These are phyloP conservation scores for Drosophila triauraria DNA, from an alignment of 1,140 invertebrate species.

Conservation along the genomic window DNA sequence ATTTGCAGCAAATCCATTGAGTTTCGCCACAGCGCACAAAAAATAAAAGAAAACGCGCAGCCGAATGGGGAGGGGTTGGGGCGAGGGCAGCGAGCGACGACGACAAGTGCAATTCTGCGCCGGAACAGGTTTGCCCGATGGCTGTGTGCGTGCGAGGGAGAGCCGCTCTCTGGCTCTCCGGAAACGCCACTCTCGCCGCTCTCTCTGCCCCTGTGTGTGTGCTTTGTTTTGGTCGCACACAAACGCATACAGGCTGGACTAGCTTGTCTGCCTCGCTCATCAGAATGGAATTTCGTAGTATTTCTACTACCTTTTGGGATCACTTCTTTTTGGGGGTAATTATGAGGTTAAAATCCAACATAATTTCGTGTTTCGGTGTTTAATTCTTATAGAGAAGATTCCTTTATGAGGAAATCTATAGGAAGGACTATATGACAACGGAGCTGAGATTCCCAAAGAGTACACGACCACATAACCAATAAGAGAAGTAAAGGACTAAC, in stretches of 20 bases:
- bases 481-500: no score
- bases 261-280: slow-evolving; percentile 17
- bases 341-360: neutral
- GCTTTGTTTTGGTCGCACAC: slow-evolving; percentile 82
- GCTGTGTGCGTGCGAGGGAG: slow-evolving; percentile 19
- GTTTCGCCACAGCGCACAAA: slow-evolving; percentile 79
- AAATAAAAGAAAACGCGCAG: slow-evolving; percentile 80
- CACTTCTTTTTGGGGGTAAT: no score
- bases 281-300: slow-evolving; percentile 38
- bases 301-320: slow-evolving; percentile 58
- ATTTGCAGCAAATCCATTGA: slow-evolving; percentile 82
- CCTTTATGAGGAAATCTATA: no score
- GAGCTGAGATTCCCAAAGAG: no score
- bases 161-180: slow-evolving; percentile 39
- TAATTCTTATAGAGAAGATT: no score
- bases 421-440: no score
- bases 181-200: slow-evolving; percentile 24
- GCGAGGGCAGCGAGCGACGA: slow-evolving; percentile 33
- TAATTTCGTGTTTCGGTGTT: no score
- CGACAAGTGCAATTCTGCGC: slow-evolving; percentile 80
- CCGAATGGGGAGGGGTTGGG: slow-evolving; percentile 33
- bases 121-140: slow-evolving; percentile 70
- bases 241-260: slow-evolving; percentile 20
- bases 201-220: slow-evolving; percentile 54
- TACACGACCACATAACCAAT: no score